A percentile compares a stretch with the other conserved stretches of the same genome.
phyloP scores from a whole-genome alignment of 2,888 invertebrate genomes.

The Pseudeuparius sepicola region DNA sequence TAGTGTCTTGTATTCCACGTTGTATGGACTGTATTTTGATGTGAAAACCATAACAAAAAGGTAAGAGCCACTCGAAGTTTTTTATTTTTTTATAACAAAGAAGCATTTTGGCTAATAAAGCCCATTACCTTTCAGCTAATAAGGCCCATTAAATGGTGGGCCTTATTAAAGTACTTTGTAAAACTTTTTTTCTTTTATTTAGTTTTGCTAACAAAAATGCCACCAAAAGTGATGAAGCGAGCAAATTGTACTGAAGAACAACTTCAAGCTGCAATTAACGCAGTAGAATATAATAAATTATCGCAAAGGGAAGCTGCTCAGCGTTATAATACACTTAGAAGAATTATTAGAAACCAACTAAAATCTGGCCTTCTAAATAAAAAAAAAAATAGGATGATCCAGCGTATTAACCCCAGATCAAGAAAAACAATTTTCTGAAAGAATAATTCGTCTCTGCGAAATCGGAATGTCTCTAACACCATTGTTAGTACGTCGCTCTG shows the following conservation, averaged over 20 bases:
- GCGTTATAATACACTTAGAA: constrained; percentile 2
- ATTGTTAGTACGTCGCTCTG: too few relatives aligned
- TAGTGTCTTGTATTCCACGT: constrained; percentile 1
- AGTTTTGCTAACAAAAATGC: constrained; percentile 9
- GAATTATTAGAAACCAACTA: constrained; percentile 7
- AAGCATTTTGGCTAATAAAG: too few relatives aligned
- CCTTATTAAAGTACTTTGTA: too few relatives aligned
- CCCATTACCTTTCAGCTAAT: too few relatives aligned
- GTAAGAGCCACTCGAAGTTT: constrained; percentile 1
- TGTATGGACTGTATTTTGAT: constrained; percentile 2
- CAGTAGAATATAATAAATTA: constrained; percentile 5
- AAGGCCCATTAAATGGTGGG: too few relatives aligned
- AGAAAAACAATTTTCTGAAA: too few relatives aligned
- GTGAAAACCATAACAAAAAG: constrained; percentile 2
- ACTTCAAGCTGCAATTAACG: constrained; percentile 11
- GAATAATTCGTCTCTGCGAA: too few relatives aligned
- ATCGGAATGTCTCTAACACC: too few relatives aligned
- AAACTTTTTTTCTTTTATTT: too few relatives aligned
- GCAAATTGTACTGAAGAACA: constrained; percentile 12
- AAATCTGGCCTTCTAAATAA: constrained; percentile 2
- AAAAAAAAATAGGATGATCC: too few relatives aligned
- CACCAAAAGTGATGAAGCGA: constrained; percentile 13
- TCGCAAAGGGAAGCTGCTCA: constrained; percentile 1
- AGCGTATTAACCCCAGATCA: too few relatives aligned
- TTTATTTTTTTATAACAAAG: too few relatives aligned